Percentiles rank a stretch among this genome's conserved stretches.
Evolutionary conservation across 1,140 invertebrate species (phyloP).

Genomic region (Drosophila virilis): DNA sequence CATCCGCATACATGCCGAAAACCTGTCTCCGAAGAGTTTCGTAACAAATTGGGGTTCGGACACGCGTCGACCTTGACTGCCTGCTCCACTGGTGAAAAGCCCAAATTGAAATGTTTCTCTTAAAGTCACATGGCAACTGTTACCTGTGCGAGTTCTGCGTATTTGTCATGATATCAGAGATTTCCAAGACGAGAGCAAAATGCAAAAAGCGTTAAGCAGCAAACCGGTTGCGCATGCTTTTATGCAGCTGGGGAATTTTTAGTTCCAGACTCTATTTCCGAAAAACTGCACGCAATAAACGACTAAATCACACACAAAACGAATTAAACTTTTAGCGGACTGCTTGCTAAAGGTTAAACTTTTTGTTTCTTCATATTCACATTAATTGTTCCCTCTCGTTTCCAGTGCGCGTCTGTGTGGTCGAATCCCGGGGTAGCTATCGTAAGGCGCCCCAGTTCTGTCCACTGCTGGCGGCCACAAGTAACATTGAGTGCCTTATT

Average conservation of each 20-base stretch:
- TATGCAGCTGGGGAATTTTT: slow-evolving; percentile 48
- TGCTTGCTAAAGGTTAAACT: slow-evolving; percentile 26
- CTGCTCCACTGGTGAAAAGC: slow-evolving; percentile 59
- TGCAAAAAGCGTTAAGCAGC: slow-evolving; percentile 16
- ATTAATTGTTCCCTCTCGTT: slow-evolving; percentile 40
- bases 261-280: slow-evolving; percentile 19
- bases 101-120: slow-evolving; percentile 9
- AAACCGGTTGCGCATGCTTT: slow-evolving; percentile 39
- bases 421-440: slow-evolving; percentile 86
- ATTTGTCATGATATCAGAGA: slow-evolving; percentile 44
- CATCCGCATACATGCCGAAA: slow-evolving; percentile 35
- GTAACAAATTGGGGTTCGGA: slow-evolving; percentile 9
- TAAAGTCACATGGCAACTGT: slow-evolving; percentile 20
- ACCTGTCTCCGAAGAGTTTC: slow-evolving; percentile 48
- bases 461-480: slow-evolving; percentile 86
- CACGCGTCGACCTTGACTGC: slow-evolving; percentile 49
- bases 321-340: neutral
- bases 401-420: slow-evolving; percentile 89
- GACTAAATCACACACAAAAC: slow-evolving; percentile 19
- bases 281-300: slow-evolving; percentile 47
- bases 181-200: slow-evolving; percentile 41
- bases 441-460: slow-evolving; percentile 87
- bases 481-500: slow-evolving; percentile 87
- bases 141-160: slow-evolving; percentile 57
- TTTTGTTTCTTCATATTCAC: neutral